phyloP scores from a whole-genome alignment of 2,113 vertebrate species.

The Dipodomys ordii region DNA sequence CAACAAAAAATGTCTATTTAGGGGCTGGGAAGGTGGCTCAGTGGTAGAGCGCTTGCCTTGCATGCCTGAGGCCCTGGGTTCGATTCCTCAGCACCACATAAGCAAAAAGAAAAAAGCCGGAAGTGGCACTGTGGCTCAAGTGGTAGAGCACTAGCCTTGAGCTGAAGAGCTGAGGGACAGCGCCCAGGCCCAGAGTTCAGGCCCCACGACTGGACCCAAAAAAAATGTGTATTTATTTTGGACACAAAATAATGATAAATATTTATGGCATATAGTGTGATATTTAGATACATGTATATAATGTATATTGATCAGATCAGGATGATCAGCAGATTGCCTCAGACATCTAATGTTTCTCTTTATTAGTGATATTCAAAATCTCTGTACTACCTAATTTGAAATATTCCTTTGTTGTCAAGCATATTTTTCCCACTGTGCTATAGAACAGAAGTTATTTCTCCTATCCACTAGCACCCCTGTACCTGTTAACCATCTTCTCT shows the following conservation, averaged over 20 bases:
- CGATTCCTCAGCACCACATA: too few relatives aligned
- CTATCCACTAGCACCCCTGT: background rate
- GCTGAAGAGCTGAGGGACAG: too few relatives aligned
- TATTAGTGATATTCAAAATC: background rate
- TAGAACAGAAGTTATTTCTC: background rate
- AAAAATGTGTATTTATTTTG: conserved; percentile 2
- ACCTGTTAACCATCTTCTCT: background rate
- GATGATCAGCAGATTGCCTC: background rate
- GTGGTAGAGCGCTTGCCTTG: too few relatives aligned
- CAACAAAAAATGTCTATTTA: background rate
- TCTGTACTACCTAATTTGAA: background rate
- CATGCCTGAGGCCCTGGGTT: too few relatives aligned
- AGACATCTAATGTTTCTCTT: background rate
- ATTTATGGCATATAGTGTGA: background rate
- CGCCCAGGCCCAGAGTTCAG: too few relatives aligned
- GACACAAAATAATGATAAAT: background rate
- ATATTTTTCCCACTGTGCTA: background rate
- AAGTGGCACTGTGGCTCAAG: too few relatives aligned
- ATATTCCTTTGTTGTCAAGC: background rate
- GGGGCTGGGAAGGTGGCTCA: too few relatives aligned
- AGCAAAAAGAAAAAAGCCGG: too few relatives aligned
- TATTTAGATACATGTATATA: background rate
- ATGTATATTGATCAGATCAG: background rate
- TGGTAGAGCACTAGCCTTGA: too few relatives aligned
- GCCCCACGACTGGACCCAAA: too few relatives aligned